Evolutionary conservation across 2,888 invertebrate species (phyloP), one percentile per base, ranked within the genome.

Genomic region (Agrotis clavis): DNA sequence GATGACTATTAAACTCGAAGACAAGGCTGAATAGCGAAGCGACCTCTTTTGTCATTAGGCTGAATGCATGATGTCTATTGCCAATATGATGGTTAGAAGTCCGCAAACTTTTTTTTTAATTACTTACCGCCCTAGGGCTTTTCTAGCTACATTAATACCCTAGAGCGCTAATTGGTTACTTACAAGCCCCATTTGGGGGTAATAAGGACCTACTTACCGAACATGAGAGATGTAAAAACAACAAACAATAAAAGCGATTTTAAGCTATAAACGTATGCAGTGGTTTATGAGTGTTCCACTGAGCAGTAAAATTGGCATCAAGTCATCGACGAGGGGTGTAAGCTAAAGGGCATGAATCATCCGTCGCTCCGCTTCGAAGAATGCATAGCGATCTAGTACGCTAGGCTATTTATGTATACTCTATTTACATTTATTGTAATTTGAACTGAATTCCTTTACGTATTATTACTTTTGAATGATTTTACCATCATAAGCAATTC

Each of bases 291-390:
- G 85, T 86, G 89, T 91, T 91, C 89, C 88, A 89, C 88, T 88
- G 89, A 91, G 88, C 88, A 90, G 89, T 92, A 90, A 90, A 92
- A 92, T 91, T 92, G 90, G 91, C 91, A 90, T 90, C 90, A 84
- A 89, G 87, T 90, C 91, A 90, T 89, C 90, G 83, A 88, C 85
- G 89, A 89, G 88, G 87, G 88, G 87, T 88, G 88, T 85, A 63
- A 86, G 86, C 83, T 74, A 86, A 81, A 82, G 78, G 80, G 85
- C 82, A 87, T 91, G 90, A 92, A 89, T 91, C 90, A 90, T 88
- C 77, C 73, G 71, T 75, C 62, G 74, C 73, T 53, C 77, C 61
- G 77, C 79, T 63, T 81, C 74, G 79, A 84, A 73, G 79, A 79
- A 81, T 84, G 87, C 66, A 45, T 30, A 54, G 59, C 45, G 66